These are phyloP conservation scores for Mylabris phalerata DNA, from an alignment of 1,140 invertebrate genomes.

Conservation along the genomic window DNA sequence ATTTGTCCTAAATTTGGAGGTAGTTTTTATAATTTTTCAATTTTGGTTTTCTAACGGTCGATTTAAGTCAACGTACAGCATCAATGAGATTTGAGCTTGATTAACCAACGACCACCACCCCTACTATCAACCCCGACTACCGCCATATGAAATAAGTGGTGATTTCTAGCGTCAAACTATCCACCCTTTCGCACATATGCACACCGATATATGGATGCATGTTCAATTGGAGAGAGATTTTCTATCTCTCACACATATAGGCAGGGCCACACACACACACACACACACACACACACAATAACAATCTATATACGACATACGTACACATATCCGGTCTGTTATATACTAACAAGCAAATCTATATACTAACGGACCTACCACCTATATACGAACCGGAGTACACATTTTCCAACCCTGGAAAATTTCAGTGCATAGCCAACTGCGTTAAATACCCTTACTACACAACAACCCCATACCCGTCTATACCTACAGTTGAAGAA, in stretches of 20 bases:
- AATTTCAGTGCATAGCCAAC: slow-evolving; percentile 43
- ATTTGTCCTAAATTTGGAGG: too few relatives aligned
- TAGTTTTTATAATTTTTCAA: too few relatives aligned
- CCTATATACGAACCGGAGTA: slow-evolving; percentile 25
- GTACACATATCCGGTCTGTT: slow-evolving; percentile 11
- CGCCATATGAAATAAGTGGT: too few relatives aligned
- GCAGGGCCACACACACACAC: slow-evolving; percentile 4
- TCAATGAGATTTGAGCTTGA: too few relatives aligned
- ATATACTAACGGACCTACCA: slow-evolving; percentile 17
- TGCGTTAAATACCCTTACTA: slow-evolving; percentile 38
- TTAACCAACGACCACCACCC: too few relatives aligned
- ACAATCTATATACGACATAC: background rate
- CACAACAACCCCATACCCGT: slow-evolving; percentile 40
- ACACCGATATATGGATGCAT: background rate
- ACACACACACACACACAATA: slow-evolving; percentile 1
- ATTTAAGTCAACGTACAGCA: too few relatives aligned
- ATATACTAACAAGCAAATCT: slow-evolving; percentile 28
- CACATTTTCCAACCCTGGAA: slow-evolving; percentile 31
- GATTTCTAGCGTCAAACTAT: slow-evolving; percentile 12
- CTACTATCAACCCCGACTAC: too few relatives aligned
- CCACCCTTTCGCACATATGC: slow-evolving; percentile 13
- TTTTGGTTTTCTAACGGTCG: too few relatives aligned
- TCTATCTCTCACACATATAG: slow-evolving; percentile 13
- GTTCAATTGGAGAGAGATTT: slow-evolving; percentile 14
- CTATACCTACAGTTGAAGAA: slow-evolving; percentile 42